phyloP scores from a whole-genome alignment of 2,113 vertebrate species.

The Meleagris gallopavo region DNA sequence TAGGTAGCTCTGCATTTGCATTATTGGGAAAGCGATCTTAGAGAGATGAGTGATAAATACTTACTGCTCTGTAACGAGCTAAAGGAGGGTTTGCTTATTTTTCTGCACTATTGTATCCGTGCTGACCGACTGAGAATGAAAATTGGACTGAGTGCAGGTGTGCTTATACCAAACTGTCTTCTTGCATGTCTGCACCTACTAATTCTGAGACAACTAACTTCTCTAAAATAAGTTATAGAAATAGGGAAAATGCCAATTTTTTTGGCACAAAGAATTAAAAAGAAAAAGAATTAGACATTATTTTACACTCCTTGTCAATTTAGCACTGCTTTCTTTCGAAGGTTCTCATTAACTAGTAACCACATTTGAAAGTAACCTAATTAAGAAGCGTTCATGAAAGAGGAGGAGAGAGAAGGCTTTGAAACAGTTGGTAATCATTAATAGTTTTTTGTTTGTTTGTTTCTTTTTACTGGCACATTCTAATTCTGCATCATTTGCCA shows the following conservation, averaged over 20 bases:
- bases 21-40: neutral
- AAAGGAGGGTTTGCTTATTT: neutral
- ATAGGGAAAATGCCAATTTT: neutral
- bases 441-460: neutral
- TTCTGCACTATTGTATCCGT: neutral
- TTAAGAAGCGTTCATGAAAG: conserved; percentile 14
- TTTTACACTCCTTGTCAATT: neutral
- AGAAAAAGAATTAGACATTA: neutral
- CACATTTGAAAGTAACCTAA: conserved; percentile 10
- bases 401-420: neutral
- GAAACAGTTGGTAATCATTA: neutral
- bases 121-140: neutral
- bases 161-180: neutral
- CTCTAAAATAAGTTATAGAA: neutral
- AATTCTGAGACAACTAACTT: neutral
- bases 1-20: neutral
- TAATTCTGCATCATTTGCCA: neutral
- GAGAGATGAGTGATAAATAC: neutral
- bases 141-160: neutral
- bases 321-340: neutral
- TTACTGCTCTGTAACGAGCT: neutral
- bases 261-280: neutral
- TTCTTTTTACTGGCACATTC: neutral
- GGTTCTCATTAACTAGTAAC: neutral
- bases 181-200: neutral